These are phyloP conservation scores for Cyprinella venusta DNA, from an alignment of 2,797 vertebrate genomes.

Conservation along the genomic window DNA sequence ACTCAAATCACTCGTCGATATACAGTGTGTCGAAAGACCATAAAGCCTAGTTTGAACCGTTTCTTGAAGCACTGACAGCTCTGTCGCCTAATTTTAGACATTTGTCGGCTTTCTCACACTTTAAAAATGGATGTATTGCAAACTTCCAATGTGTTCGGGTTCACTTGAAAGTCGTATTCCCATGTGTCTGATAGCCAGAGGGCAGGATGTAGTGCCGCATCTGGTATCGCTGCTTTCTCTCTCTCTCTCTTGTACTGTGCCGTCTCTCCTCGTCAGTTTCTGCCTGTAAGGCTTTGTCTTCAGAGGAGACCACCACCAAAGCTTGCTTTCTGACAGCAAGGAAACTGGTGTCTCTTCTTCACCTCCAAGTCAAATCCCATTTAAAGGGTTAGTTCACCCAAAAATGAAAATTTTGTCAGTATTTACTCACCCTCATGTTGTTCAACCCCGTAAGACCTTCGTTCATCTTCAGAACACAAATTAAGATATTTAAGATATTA, in stretches of 20 bases:
- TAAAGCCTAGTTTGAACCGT: not conserved
- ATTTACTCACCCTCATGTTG: too few species aligned
- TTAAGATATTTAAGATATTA: too few species aligned
- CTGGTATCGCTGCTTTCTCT: not conserved
- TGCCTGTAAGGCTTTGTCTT: slow-evolving; percentile 34
- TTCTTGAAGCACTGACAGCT: not conserved
- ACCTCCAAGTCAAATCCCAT: slow-evolving; percentile 16
- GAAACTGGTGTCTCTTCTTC: not conserved
- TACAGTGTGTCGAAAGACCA: not conserved
- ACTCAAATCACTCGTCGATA: not conserved
- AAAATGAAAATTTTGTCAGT: too few species aligned
- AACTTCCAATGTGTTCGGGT: not conserved
- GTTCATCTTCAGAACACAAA: too few species aligned
- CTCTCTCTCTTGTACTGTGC: not conserved
- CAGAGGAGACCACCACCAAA: slow-evolving; percentile 40
- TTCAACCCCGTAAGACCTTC: too few species aligned
- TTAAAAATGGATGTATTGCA: not conserved
- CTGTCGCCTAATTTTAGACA: not conserved
- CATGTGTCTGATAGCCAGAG: slow-evolving; percentile 33
- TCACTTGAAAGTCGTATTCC: slow-evolving; percentile 16
- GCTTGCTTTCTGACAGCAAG: slow-evolving; percentile 17
- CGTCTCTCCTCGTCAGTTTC: not conserved
- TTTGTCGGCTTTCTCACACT: not conserved
- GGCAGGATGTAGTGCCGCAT: slow-evolving; percentile 19
- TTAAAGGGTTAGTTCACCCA: too few species aligned